Percentiles rank a stretch among this genome's conserved stretches.
Evolutionary conservation across 2,888 invertebrate genomes (phyloP).

Genomic region (Orthosia gracilis): DNA sequence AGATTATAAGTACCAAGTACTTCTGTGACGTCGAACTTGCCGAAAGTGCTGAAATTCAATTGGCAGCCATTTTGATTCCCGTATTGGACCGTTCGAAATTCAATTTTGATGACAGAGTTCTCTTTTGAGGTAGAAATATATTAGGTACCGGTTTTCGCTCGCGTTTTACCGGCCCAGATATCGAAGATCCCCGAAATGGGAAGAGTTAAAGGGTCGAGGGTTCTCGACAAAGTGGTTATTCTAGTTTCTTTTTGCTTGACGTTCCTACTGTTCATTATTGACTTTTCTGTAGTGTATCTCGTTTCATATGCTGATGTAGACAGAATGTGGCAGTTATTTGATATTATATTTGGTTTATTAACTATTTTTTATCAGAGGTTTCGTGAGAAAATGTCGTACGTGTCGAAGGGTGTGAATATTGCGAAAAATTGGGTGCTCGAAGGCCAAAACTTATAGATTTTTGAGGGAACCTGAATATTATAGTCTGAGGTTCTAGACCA

Average conservation of each 20-base stretch:
- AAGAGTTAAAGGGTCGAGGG: background rate
- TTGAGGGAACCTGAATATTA: background rate
- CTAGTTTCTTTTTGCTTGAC: slow-evolving; percentile 54
- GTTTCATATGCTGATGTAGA: slow-evolving; percentile 51
- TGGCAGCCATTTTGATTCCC: slow-evolving; percentile 73
- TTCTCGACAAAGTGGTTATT: slow-evolving; percentile 42
- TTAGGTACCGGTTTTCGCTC: slow-evolving; percentile 63
- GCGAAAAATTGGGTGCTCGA: background rate
- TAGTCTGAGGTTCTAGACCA: no score
- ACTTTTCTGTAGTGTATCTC: slow-evolving; percentile 64
- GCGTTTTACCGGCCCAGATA: slow-evolving; percentile 57
- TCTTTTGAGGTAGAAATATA: slow-evolving; percentile 70
- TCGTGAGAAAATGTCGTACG: background rate
- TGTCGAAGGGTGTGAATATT: background rate
- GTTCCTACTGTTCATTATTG: slow-evolving; percentile 62
- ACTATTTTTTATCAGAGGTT: slow-evolving; percentile 20
- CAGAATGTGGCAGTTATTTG: slow-evolving; percentile 50
- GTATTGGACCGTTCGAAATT: slow-evolving; percentile 67
- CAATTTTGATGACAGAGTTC: slow-evolving; percentile 71
- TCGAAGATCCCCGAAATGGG: slow-evolving; percentile 16
- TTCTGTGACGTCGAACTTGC: slow-evolving; percentile 65
- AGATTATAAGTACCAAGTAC: slow-evolving; percentile 60
- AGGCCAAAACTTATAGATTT: background rate
- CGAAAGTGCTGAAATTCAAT: slow-evolving; percentile 74
- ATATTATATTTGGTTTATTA: slow-evolving; percentile 43